Base-by-base conservation (phyloP, 2,113 vertebrate species). In the Phaethon lepturus region DNA sequence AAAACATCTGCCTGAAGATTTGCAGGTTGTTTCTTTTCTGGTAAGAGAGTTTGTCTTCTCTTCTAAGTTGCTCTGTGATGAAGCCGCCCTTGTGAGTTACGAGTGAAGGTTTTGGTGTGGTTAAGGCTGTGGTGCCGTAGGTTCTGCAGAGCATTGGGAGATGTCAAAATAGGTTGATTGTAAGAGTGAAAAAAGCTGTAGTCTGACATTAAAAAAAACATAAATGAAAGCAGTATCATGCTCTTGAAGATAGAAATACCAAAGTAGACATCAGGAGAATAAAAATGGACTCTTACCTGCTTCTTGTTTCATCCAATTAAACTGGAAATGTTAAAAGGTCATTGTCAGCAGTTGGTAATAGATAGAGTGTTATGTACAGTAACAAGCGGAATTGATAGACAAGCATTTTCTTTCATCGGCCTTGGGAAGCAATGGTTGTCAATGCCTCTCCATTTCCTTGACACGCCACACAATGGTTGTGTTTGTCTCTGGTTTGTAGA, bases 401-500 rank as follows among this genome's bases (percentile, higher is more conserved):
- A 73, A 75, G 77, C 18, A 9, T 73, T 96, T 89, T 85, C 50
- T 86, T 85, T 88, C 88, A 62, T 93, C 38, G 4, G 60, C 75
- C 72, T 88, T 52, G 85, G 94, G 91, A 95, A 93, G 93, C 35
- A 89, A 29, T 77, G 83, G 89, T 77, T 98, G 98, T 98, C 97
- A 98, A 31, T 98, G 97, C 96, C 75, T 96, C 92, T 95, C 96
- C 80, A 67, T 98, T 98, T 98, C 94, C 96, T 81, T 95, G 97
- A 96, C 94, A 88, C 71, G 56, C 90, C 58, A 42, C 95, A 99
- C 98, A 99, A 99, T 98, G 98, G 97, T 97, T 58, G 96, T 52
- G 96, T 98, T 99, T 99, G 99, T 99, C 96, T 98, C 98, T 98
- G 98, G 96, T 98, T 98, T 97, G 93, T 95, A 97, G 97, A 98